A percentile compares a stretch with the other conserved stretches of the same genome.
These are phyloP conservation scores for Eidolon dupreanum DNA, from an alignment of 2,797 vertebrate species.

Conservation along the genomic window DNA sequence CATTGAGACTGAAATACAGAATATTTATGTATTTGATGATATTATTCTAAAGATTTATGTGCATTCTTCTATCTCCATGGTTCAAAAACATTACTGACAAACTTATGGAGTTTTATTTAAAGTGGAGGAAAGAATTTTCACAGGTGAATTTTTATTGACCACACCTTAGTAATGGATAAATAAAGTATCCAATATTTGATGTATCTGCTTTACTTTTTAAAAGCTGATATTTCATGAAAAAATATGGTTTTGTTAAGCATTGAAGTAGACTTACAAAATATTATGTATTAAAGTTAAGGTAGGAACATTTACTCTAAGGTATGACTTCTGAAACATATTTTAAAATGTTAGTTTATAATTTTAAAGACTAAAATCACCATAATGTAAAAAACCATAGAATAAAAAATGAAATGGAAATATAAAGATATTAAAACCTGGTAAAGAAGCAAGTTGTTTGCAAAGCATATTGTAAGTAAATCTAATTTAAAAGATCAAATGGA, in stretches of 20 bases:
- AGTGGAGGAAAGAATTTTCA: not conserved
- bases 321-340: not conserved
- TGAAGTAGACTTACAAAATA: not conserved
- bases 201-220: not conserved
- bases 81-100: not conserved
- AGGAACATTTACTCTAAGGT: not conserved
- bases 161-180: not conserved
- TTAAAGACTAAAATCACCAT: not conserved
- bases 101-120: not conserved
- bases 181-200: not conserved
- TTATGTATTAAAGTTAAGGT: not conserved
- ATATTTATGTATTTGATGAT: not conserved
- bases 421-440: too few relatives aligned
- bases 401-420: not conserved
- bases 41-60: not conserved
- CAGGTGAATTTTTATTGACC: not conserved
- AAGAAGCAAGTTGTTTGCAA: too few relatives aligned
- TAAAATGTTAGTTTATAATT: not conserved
- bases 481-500: not conserved
- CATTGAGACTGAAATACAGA: not conserved
- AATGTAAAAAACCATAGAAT: not conserved
- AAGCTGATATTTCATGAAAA: not conserved
- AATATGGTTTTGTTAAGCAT: not conserved
- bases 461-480: too few relatives aligned
- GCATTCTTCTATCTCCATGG: not conserved